Percentiles rank a stretch among this genome's conserved stretches.
Evolutionary conservation across 2,888 invertebrate genomes (phyloP).

Genomic region (Auanema freiburgensis): DNA sequence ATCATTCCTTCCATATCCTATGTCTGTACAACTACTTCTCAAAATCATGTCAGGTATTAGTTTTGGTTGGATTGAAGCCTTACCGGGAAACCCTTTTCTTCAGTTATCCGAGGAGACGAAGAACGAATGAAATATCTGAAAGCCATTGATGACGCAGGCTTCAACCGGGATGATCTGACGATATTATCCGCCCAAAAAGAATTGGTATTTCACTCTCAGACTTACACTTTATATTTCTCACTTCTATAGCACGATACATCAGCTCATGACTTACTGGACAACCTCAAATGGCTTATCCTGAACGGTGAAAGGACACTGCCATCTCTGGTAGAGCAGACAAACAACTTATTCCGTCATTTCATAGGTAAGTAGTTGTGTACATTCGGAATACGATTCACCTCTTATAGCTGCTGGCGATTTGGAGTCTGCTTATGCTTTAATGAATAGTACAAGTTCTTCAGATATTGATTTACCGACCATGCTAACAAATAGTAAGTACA

Average conservation of each 20-base stretch:
- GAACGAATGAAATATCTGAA: constrained; percentile 11
- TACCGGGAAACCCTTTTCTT: not conserved
- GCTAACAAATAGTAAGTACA: too few species aligned
- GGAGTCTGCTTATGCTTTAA: not conserved
- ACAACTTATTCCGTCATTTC: constrained; percentile 18
- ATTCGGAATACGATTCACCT: not conserved
- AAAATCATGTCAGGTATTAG: constrained; percentile 15
- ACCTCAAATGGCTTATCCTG: constrained; percentile 16
- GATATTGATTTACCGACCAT: too few species aligned
- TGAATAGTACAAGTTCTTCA: constrained; percentile 1
- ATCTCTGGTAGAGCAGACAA: constrained; percentile 10
- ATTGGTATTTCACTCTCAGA: constrained; percentile 1
- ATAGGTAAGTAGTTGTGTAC: constrained; percentile 1
- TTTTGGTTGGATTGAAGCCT: not conserved
- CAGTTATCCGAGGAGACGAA: constrained; percentile 9
- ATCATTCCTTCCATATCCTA: constrained; percentile 10
- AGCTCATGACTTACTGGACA: constrained; percentile 5
- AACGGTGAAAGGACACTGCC: constrained; percentile 19
- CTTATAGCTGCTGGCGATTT: constrained; percentile 8
- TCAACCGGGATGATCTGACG: constrained; percentile 15
- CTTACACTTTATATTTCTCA: not conserved
- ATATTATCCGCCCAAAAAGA: constrained; percentile 9
- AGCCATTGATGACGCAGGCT: constrained; percentile 14
- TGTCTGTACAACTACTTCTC: constrained; percentile 10
- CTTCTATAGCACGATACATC: constrained; percentile 4